These are phyloP conservation scores for Dicyrtoma fusca DNA, from an alignment of 2,888 invertebrate species.

Conservation along the genomic window DNA sequence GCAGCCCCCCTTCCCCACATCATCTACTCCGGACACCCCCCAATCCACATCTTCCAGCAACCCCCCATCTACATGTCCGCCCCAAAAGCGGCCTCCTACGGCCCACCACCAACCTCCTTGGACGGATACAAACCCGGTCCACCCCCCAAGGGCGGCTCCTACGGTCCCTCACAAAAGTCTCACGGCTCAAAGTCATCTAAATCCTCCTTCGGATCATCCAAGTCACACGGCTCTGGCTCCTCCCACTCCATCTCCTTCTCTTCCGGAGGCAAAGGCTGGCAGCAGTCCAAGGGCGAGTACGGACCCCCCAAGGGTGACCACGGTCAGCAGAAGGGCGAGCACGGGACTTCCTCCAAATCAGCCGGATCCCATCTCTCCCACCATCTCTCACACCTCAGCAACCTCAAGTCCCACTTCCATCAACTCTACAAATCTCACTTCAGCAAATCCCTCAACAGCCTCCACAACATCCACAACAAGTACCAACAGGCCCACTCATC, in stretches of 20 bases:
- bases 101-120: slow-evolving; percentile 24
- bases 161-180: slow-evolving; percentile 30
- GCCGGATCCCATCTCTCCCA: too few relatives aligned
- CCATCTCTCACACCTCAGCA: too few relatives aligned
- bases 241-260: slow-evolving; percentile 14
- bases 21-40: slow-evolving; percentile 58
- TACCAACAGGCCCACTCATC: too few relatives aligned
- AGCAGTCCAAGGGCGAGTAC: slow-evolving; percentile 20
- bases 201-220: slow-evolving; percentile 13
- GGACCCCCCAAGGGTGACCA: slow-evolving; percentile 46
- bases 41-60: slow-evolving; percentile 59
- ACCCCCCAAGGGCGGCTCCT: slow-evolving; percentile 37
- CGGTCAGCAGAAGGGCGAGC: slow-evolving; percentile 41
- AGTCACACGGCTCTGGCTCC: slow-evolving; percentile 43
- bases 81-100: slow-evolving; percentile 36
- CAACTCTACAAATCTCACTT: too few relatives aligned
- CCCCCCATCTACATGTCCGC: slow-evolving; percentile 51
- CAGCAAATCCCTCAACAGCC: too few relatives aligned
- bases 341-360: too few relatives aligned
- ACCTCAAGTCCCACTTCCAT: too few relatives aligned
- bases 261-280: background rate
- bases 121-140: slow-evolving; percentile 20
- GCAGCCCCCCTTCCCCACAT: slow-evolving; percentile 57
- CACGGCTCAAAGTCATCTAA: slow-evolving; percentile 28
- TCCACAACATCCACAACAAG: too few relatives aligned